Base-by-base conservation (phyloP, 2,113 vertebrate genomes). In the Gopherus evgoodei region DNA sequence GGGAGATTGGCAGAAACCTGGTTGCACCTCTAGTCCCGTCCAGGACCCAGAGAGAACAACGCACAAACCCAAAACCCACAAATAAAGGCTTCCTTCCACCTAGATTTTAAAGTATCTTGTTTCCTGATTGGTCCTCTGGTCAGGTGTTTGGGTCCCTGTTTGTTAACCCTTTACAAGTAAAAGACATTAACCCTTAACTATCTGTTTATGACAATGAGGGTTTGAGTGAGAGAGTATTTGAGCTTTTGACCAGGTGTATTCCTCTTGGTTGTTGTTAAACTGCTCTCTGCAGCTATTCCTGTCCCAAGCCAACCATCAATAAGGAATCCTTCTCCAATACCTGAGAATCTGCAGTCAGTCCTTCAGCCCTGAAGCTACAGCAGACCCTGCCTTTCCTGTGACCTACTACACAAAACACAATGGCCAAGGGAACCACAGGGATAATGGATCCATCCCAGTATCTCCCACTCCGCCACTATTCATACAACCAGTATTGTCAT, bases 381-480 rank as follows among this genome's bases (percentile, higher is more conserved):
- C 2, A 5, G 50, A 78, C 47, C 47, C 6, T 54, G 42, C 47
- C 75, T 84, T 62, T 0, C 0, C 7, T 78, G 35, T 57, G 54
- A 38, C 29, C 5, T 62, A 25, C 62, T 54, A 38, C 24, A 29
- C 6, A 84, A 87, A 83, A 49, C 65, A 21, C 35, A 69, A 38
- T 19, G 1, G 3, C 49, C 53, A 29, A 38, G 35, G 5, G 24
- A 83, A 8, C 27, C 17, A 59, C 0, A 72, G 12, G 1, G 72
- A 24, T 47, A 53, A 38, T 29, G 25, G 27, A 31, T 47, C 35
- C 29, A 25, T 13, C 47, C 2, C 49, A 54, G 8, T 29, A 16
- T 83, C 57, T 80, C 75, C 47, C 84, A 3, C 24, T 78, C 8
- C 69, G n/a, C 10, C 13, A 44, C 11, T 6, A 4, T 44, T 72